phyloP scores from a whole-genome alignment of 2,113 vertebrate genomes.

The Ellobius talpinus region DNA sequence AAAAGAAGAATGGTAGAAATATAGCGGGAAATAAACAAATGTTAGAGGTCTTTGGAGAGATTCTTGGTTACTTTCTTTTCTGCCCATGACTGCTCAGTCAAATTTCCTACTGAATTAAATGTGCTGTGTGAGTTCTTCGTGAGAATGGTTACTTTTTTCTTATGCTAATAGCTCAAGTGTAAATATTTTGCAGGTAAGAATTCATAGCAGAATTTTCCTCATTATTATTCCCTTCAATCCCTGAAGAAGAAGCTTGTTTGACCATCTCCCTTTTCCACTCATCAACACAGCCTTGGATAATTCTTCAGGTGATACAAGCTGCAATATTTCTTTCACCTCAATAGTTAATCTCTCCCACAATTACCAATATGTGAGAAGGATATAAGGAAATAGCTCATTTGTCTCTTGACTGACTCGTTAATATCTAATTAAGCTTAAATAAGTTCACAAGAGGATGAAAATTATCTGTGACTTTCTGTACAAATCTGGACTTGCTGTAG shows the following conservation, averaged over 20 bases:
- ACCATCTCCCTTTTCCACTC: background rate
- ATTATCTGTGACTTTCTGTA: background rate
- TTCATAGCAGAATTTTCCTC: background rate
- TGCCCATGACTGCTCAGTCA: background rate
- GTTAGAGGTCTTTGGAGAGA: background rate
- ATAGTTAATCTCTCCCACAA: background rate
- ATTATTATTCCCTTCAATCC: background rate
- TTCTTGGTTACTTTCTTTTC: conserved; percentile 26
- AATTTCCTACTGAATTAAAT: background rate
- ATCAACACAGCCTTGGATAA: background rate
- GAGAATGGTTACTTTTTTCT: background rate
- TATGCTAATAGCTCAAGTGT: background rate
- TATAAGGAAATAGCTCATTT: background rate
- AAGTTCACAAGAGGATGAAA: background rate
- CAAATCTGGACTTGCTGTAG: background rate
- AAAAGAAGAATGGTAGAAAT: background rate
- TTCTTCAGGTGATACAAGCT: background rate
- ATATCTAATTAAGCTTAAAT: background rate
- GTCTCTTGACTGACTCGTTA: background rate
- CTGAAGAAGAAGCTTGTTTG: background rate
- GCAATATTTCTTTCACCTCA: background rate
- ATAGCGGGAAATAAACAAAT: background rate
- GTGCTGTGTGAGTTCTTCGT: background rate
- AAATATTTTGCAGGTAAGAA: background rate
- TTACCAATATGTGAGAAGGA: background rate